These are phyloP conservation scores for Pharmacophagus antenor DNA, from an alignment of 2,888 invertebrate species.

Conservation along the genomic window DNA sequence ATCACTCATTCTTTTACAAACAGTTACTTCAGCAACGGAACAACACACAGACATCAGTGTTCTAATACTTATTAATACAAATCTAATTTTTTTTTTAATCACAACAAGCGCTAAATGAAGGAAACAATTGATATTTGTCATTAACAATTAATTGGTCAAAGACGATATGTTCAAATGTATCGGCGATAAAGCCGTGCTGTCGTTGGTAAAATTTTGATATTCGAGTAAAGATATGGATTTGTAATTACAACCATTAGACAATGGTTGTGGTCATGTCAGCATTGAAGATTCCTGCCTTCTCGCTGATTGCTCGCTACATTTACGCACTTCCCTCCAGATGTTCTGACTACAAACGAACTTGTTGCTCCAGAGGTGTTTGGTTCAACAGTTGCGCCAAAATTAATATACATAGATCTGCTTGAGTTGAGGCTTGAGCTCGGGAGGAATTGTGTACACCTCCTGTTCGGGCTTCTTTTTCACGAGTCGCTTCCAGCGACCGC, in stretches of 20 bases:
- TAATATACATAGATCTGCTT: slow-evolving; percentile 94
- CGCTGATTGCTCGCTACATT: slow-evolving; percentile 44
- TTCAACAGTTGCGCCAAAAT: slow-evolving; percentile 39
- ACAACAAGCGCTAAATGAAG: slow-evolving; percentile 74
- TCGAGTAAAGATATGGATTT: slow-evolving; percentile 69
- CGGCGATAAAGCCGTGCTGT: slow-evolving; percentile 60
- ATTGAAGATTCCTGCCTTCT: slow-evolving; percentile 70
- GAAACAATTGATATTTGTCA: slow-evolving; percentile 66
- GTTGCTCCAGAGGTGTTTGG: slow-evolving; percentile 38
- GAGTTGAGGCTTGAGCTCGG: slow-evolving; percentile 92
- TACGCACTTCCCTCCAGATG: slow-evolving; percentile 33
- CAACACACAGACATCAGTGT: slow-evolving; percentile 70
- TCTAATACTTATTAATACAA: slow-evolving; percentile 81
- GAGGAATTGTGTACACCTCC: slow-evolving; percentile 91
- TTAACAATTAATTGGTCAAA: slow-evolving; percentile 74
- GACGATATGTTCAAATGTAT: slow-evolving; percentile 72
- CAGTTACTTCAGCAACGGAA: slow-evolving; percentile 58
- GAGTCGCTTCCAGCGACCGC: slow-evolving; percentile 91
- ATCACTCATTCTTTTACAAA: slow-evolving; percentile 71
- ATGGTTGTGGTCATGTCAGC: slow-evolving; percentile 59
- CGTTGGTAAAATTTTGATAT: slow-evolving; percentile 64
- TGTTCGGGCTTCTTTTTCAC: slow-evolving; percentile 91
- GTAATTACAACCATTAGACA: slow-evolving; percentile 61
- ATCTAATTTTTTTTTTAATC: slow-evolving; percentile 64
- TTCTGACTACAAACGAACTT: slow-evolving; percentile 3